Conservation (phyloP, 2,113 vertebrate genomes). For the Struthidea cinerea region DNA sequence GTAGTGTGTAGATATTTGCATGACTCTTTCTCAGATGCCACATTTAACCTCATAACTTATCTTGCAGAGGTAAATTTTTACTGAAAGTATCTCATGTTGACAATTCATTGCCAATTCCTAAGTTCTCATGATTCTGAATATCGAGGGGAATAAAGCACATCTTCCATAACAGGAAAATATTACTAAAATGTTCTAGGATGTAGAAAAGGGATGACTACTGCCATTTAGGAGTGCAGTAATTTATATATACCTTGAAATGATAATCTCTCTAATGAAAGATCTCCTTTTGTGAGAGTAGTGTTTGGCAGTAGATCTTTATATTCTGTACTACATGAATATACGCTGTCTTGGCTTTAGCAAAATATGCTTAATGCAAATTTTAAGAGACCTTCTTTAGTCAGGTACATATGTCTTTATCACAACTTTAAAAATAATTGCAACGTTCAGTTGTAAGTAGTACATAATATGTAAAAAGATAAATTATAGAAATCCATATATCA, state of each 20-base stretch:
- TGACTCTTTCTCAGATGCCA: slow-evolving; percentile 92
- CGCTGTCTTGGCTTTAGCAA: neutral
- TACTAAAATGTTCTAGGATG: neutral
- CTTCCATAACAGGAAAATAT: neutral
- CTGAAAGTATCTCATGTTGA: neutral
- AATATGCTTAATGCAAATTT: neutral
- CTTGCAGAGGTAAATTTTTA: slow-evolving; percentile 88
- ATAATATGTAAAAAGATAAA: neutral
- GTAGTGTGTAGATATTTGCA: slow-evolving; percentile 96
- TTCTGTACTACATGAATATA: neutral
- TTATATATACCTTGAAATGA: neutral
- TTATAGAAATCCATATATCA: neutral
- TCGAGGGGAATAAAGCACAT: neutral
- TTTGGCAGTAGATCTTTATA: neutral
- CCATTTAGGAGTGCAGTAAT: neutral
- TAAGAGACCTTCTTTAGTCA: neutral
- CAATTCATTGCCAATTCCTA: neutral
- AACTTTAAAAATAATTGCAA: neutral
- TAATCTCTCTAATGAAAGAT: neutral
- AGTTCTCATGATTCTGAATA: neutral
- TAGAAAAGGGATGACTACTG: neutral
- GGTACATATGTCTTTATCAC: accelerated
- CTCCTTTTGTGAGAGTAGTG: neutral
- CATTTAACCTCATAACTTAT: slow-evolving; percentile 92
- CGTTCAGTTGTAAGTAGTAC: neutral